Evolutionary conservation across 2,888 invertebrate genomes (phyloP), one percentile per base, ranked within the genome.

Genomic region (Mantis religiosa): DNA sequence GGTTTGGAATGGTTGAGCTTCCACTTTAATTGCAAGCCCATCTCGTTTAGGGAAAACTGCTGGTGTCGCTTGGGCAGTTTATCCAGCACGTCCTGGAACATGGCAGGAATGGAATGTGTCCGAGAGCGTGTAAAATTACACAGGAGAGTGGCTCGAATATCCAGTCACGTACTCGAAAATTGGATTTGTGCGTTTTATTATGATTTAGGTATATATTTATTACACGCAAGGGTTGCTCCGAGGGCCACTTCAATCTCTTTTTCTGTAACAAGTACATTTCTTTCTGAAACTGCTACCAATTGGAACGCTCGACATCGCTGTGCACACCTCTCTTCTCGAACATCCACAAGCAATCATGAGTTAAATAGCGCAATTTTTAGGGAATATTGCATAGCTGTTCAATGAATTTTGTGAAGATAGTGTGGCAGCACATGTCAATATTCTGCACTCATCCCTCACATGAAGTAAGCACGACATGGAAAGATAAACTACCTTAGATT

Each of bases 101-200:
- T 71, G 54, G 54, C 54, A 71, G 54, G 54, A 71, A 71, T 71
- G 54, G 54, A 71, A 71, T 71, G 54, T 71, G 54, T 71, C 54
- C 54, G 54, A 71, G 54, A 71, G 54, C 15, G 54, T 71, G 54
- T 71, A 71, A 71, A 71, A 71, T 71, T 71, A 71, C 54, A 71
- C 54, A 71, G 54, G 54, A 71, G 54, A 71, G 54, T 20, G 54
- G 20, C 54, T 71, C 54, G 54, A 71, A 71, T 71, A 71, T 71
- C 54, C 54, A 71, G 54, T 71, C 84, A 84, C 84, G 84, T 34
- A 41, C 30, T n/a, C 84, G 27, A 84, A 84, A 84, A 84, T 84
- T 84, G 84, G 84, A 84, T 84, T 84, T 84, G 84, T 84, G 84
- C 84, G 84, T 84, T 84, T 84, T 84, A 84, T 84, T 84, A 84